phyloP scores from a whole-genome alignment of 2,797 vertebrate genomes.

The Erithacus rubecula region DNA sequence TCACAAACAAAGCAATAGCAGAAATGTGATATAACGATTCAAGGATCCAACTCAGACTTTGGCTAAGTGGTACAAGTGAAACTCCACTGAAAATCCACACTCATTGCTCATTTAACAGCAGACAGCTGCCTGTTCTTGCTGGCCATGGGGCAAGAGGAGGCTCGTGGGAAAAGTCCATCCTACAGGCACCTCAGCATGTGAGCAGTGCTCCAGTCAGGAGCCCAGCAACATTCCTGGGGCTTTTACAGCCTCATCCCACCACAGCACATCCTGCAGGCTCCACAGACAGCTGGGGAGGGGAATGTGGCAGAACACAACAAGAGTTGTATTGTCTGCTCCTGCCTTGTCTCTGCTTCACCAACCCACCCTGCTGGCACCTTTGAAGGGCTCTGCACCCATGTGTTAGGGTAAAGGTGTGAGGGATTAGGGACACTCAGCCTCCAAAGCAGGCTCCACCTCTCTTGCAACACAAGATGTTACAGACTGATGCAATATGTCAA shows the following conservation, averaged over 20 bases:
- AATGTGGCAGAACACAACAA: background rate
- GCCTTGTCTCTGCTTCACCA: background rate
- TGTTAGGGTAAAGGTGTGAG: background rate
- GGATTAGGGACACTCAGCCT: background rate
- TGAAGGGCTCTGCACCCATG: background rate
- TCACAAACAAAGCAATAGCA: background rate
- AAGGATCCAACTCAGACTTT: background rate
- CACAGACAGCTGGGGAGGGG: background rate
- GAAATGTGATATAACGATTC: background rate
- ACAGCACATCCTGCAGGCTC: background rate
- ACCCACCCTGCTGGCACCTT: background rate
- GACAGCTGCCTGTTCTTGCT: background rate
- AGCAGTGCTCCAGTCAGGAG: background rate
- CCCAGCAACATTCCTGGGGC: background rate
- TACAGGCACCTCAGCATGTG: background rate
- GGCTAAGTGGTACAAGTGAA: background rate
- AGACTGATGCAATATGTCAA: background rate
- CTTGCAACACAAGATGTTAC: background rate
- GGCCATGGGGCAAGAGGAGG: background rate
- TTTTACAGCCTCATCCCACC: background rate
- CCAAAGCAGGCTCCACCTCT: background rate
- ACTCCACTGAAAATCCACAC: background rate
- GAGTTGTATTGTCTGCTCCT: background rate
- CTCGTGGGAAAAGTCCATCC: rapidly evolving
- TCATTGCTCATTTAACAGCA: background rate